Evolutionary conservation across 1,140 invertebrate species (phyloP), one percentile per base, ranked within the genome.

Genomic region (Micrasema minimum): DNA sequence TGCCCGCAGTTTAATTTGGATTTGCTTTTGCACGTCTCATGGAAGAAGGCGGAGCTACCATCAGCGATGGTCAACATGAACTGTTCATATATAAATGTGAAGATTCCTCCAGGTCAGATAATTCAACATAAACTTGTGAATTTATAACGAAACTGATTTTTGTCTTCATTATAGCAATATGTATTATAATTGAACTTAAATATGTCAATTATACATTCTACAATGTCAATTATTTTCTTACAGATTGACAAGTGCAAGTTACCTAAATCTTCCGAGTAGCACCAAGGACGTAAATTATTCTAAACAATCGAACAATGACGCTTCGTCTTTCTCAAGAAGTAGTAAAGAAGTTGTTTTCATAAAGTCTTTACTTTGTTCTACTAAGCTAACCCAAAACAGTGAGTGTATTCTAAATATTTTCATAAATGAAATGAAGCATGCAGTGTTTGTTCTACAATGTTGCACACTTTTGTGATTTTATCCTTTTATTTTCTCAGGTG

Each of bases 341-440:
- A 87, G 90, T 12, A 96, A 95, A 80, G 96, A 98, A 82, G 86
- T 88, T 3, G 90, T 96, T n/a, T 89, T 88, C 20, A 87, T 98
- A 1, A 88, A 88, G 68, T 96, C 96, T 0, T 78, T 95, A 9
- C 85, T 98, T 0, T 97, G 95, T 79, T 98, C 96, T 31, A 98
- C 96, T 12, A 98, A 98, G 82, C 83, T 98, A 1, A 98, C 96
- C 0, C 96, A 98, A 80, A 98, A 98, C 79, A 89, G 92, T 93
- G 81, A 81, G 80, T 66, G 61, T 46, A n/a, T 3, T n/a, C n/a
- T n/a, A n/a, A n/a, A n/a, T 31, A 31, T 31, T 31, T 31, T 31
- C 26, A 31, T 7, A 31, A 31, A 31, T 4, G 2, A 31, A 31
- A 7, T 7, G 26, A 31, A 31, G 7, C 26, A 31, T 31, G 26